Evolutionary conservation across 2,888 invertebrate genomes (phyloP).

Genomic region (Theretra japonica): DNA sequence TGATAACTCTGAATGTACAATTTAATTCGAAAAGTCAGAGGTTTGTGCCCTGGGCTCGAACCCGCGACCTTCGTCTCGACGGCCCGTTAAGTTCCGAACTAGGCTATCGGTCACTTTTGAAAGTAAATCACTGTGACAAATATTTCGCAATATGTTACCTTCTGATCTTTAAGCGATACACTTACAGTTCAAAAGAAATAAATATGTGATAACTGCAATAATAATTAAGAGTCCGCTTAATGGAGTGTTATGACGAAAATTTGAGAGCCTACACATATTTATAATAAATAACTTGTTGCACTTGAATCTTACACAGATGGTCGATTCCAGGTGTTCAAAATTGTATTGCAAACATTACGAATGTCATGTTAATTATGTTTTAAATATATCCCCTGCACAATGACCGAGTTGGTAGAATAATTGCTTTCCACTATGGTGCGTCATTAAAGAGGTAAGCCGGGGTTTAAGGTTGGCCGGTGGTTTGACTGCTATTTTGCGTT

Average conservation of each 20-base stretch:
- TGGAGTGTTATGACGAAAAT: slow-evolving; percentile 3
- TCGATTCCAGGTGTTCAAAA: not conserved
- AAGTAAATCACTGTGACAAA: too few species aligned
- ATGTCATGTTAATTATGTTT: slow-evolving; percentile 14
- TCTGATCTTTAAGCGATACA: not conserved
- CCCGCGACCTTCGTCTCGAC: too few species aligned
- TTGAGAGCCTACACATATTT: not conserved
- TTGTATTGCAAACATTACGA: not conserved
- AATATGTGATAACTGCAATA: not conserved
- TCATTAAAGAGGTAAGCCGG: slow-evolving; percentile 50
- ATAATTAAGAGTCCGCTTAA: not conserved
- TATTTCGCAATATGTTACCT: not conserved
- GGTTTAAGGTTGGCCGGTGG: slow-evolving; percentile 63
- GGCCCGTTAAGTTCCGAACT: too few species aligned
- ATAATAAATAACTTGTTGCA: not conserved
- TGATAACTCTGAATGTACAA: too few species aligned
- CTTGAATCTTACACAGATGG: slow-evolving; percentile 17
- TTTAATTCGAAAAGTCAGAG: too few species aligned
- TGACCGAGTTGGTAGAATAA: slow-evolving; percentile 42
- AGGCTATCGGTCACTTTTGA: too few species aligned
- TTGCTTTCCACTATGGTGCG: slow-evolving; percentile 40
- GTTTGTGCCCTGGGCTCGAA: too few species aligned
- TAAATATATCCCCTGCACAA: slow-evolving; percentile 32
- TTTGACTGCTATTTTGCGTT: slow-evolving; percentile 48
- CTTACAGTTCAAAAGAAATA: not conserved